phyloP scores from a whole-genome alignment of 2,888 invertebrate genomes.

The Coelopa pilipes region DNA sequence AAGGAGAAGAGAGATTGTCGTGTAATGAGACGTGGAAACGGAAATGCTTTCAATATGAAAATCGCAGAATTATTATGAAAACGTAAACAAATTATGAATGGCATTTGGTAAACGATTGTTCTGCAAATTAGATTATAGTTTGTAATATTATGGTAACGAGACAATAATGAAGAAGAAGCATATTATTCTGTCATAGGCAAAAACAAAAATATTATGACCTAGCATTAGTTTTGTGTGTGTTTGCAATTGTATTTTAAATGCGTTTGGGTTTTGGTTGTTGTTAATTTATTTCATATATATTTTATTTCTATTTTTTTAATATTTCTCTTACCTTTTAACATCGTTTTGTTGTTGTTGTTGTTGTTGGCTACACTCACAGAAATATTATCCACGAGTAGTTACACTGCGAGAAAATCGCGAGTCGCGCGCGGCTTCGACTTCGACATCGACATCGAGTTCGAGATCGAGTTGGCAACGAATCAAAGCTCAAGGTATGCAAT shows the following conservation, averaged over 20 bases:
- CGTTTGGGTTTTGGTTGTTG: slow-evolving; percentile 29
- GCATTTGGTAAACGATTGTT: not conserved
- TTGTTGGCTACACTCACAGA: not conserved
- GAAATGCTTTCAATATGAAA: slow-evolving; percentile 45
- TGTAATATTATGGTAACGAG: slow-evolving; percentile 6
- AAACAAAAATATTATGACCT: slow-evolving; percentile 3
- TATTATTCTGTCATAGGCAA: not conserved
- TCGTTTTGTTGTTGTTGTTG: not conserved
- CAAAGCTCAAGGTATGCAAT: slow-evolving; percentile 28
- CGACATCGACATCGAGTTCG: no score
- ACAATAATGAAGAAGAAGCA: no score
- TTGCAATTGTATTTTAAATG: slow-evolving; percentile 32
- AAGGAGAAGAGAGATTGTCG: no score
- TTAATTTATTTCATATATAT: no score
- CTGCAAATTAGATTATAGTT: not conserved
- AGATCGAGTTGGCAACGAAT: slow-evolving; percentile 13
- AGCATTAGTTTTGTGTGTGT: slow-evolving; percentile 39
- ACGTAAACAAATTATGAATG: not conserved
- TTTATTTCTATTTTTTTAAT: not conserved
- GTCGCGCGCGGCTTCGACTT: no score
- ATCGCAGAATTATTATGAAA: not conserved
- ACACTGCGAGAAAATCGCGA: no score
- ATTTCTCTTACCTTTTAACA: not conserved
- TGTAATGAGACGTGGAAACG: slow-evolving; percentile 8
- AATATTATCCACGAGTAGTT: no score